phyloP scores from a whole-genome alignment of 2,888 invertebrate genomes.

The Neoaliturus tenellus region DNA sequence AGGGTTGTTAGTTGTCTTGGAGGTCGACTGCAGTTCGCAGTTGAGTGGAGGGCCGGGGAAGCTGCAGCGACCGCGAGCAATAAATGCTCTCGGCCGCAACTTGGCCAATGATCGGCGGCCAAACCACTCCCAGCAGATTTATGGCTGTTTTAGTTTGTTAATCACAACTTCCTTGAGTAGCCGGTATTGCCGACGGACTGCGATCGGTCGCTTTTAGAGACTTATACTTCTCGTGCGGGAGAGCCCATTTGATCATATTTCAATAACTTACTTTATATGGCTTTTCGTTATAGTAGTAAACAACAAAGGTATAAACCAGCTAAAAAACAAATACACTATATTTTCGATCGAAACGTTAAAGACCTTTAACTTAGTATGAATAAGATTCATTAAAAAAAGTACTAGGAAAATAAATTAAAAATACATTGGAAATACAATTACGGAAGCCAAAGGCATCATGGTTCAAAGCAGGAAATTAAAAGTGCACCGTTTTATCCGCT shows the following conservation, averaged over 20 bases:
- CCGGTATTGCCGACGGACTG: conserved; percentile 1
- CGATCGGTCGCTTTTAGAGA: not conserved
- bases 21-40: no score
- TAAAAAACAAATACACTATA: no score
- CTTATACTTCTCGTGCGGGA: not conserved
- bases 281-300: no score
- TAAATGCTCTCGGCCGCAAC: conserved; percentile 7
- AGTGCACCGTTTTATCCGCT: conserved; percentile 24
- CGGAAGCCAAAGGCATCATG: not conserved
- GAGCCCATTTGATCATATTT: no score
- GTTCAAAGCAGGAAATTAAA: conserved; percentile 38
- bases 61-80: not conserved
- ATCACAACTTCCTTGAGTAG: conserved; percentile 44
- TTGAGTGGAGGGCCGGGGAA: not conserved
- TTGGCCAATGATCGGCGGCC: conserved; percentile 17
- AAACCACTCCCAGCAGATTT: conserved; percentile 28
- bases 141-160: conserved; percentile 45
- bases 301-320: no score
- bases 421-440: no score
- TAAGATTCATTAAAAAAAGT: no score
- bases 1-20: no score
- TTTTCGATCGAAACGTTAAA: no score
- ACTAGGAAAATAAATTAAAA: no score
- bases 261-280: no score
- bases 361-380: no score